Evolutionary conservation across 2,113 vertebrate genomes (phyloP), one percentile per base, ranked within the genome.

Genomic region (Bos javanicus): DNA sequence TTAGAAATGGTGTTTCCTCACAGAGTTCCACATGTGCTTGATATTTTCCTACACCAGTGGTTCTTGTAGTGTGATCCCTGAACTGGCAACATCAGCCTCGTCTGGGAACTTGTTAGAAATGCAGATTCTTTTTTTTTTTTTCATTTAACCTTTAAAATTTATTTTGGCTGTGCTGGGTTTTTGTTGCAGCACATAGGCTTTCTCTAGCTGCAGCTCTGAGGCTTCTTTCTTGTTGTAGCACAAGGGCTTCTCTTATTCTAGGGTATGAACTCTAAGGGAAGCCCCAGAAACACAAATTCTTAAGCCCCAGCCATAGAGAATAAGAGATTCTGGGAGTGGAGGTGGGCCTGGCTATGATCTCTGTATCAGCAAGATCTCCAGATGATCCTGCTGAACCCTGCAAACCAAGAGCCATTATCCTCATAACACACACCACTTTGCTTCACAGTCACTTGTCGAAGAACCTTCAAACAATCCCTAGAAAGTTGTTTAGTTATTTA

Each of bases 341-440:
- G 3, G 8, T 9, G 46, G 14, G 17, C 26, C 48, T 39, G 16
- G 12, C 4, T 9, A 14, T 43, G 87, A 43, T 60, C 50, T 43
- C 2, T 80, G 11, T 56, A 33, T 59, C 36, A 36, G 0, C 30
- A 57, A 10, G 21, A 28, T 30, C 25, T 57, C 36, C 4, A 7
- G 5, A 3, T 54, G 59, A 30, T 57, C 4, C 19, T 14, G 23
- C 7, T 15, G 0, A 6, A 6, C 10, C 2, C 17, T 6, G 5
- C 1, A 26, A 23, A 14, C 4, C 82, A 28, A 21, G 28, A 6
- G 12, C 17, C 2, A 1, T 50, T 23, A 12, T 78, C 56, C 36
- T 54, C n/a, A 26, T n/a, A n/a, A 8, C 9, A 50, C 7, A 81
- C 43, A 56, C 9, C 23, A 39, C 59, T 62, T 89, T 33, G 52